phyloP scores from a whole-genome alignment of 2,888 invertebrate genomes.

The Melanargia galathea region DNA sequence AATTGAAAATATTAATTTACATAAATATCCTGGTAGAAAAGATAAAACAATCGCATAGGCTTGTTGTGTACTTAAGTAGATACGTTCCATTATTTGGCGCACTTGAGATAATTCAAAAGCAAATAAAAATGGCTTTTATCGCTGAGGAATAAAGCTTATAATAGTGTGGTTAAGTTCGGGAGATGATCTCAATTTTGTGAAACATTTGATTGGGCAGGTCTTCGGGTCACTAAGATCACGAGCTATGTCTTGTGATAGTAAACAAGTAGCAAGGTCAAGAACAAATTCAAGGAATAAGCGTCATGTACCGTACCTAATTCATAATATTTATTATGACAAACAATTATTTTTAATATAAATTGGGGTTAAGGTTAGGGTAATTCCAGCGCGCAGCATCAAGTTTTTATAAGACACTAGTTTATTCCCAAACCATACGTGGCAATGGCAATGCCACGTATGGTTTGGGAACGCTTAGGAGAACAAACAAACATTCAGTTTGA shows the following conservation, averaged over 20 bases:
- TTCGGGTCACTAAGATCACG: constrained; percentile 30
- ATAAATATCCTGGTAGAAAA: not conserved
- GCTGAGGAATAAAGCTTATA: not conserved
- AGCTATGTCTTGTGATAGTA: constrained; percentile 32
- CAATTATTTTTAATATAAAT: too few species aligned
- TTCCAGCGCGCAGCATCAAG: too few species aligned
- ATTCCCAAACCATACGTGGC: too few species aligned
- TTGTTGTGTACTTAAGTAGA: not conserved
- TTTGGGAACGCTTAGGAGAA: too few species aligned
- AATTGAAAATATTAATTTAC: constrained; percentile 8
- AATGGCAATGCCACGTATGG: too few species aligned
- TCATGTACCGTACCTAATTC: not conserved
- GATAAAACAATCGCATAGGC: constrained; percentile 1
- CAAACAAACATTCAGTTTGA: too few species aligned
- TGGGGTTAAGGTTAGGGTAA: too few species aligned
- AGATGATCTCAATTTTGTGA: constrained; percentile 20
- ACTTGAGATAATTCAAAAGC: not conserved
- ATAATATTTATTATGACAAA: too few species aligned
- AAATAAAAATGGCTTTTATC: not conserved
- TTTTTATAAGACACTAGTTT: too few species aligned
- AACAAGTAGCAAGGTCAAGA: constrained; percentile 65
- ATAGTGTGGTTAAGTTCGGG: not conserved
- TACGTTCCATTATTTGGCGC: constrained; percentile 1
- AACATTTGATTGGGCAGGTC: constrained; percentile 34
- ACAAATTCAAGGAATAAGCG: constrained; percentile 43